phyloP scores from a whole-genome alignment of 2,888 invertebrate genomes.

The Microchrysa polita region DNA sequence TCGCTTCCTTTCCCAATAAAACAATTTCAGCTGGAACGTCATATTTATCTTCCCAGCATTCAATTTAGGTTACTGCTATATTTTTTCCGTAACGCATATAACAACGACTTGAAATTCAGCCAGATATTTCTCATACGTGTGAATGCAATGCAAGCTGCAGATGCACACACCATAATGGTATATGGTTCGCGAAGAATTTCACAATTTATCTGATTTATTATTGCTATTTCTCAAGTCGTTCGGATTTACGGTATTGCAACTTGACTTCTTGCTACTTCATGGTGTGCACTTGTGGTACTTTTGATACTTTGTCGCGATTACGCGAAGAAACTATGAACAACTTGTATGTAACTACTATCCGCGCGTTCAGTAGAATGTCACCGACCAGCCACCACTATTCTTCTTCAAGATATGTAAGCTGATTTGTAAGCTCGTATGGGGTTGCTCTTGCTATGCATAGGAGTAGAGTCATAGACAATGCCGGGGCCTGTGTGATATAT shows the following conservation, averaged over 20 bases:
- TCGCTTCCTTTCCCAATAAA: conserved; percentile 22
- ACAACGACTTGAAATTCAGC: no score
- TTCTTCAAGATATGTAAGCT: conserved; percentile 40
- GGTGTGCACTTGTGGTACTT: no score
- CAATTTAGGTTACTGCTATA: conserved; percentile 1
- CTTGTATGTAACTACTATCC: conserved; percentile 39
- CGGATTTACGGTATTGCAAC: conserved; percentile 44
- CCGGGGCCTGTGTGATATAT: conserved; percentile 26
- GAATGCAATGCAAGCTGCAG: not conserved
- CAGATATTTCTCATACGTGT: no score
- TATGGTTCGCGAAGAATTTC: conserved; percentile 48
- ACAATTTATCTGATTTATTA: conserved; percentile 50
- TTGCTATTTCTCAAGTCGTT: conserved; percentile 49
- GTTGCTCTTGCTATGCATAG: no score
- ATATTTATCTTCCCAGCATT: conserved; percentile 39
- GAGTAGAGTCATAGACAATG: conserved; percentile 2
- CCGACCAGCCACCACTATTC: conserved; percentile 44
- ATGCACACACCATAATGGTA: conserved; percentile 9
- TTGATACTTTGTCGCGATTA: conserved; percentile 25
- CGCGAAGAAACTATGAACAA: conserved; percentile 37
- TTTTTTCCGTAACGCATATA: not conserved
- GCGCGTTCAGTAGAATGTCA: conserved; percentile 32
- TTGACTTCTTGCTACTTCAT: not conserved
- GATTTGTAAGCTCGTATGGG: conserved; percentile 33
- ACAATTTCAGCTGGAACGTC: no score